These are phyloP conservation scores for Prolemur simus DNA, from an alignment of 2,113 vertebrate species.

Conservation along the genomic window DNA sequence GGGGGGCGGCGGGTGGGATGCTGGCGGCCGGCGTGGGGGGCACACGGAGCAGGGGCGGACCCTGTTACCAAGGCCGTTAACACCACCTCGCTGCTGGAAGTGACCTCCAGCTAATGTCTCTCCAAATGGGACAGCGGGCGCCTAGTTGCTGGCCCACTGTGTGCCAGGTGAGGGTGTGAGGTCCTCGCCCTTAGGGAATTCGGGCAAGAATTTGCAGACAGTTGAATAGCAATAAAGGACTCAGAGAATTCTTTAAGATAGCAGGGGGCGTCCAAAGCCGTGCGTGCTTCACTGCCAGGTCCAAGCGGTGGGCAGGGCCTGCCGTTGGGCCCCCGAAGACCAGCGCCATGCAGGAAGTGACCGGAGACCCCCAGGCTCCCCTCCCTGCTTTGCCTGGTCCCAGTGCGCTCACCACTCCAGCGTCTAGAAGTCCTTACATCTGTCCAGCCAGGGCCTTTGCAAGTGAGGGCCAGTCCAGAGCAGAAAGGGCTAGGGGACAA, in stretches of 20 bases:
- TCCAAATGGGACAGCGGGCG: neutral
- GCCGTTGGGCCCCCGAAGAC: accelerated
- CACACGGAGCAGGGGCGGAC: no score
- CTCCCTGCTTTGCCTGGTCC: no score
- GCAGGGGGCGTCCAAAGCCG: accelerated
- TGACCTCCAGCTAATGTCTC: neutral
- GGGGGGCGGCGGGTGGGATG: no score
- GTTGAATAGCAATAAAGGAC: no score
- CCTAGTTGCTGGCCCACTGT: neutral
- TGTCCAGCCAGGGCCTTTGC: neutral
- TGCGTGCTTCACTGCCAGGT: accelerated
- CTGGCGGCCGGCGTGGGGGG: neutral
- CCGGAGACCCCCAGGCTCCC: neutral
- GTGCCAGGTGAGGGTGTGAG: no score
- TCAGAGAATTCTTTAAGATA: accelerated
- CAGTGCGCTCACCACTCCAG: no score
- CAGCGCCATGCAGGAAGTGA: neutral
- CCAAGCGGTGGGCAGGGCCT: accelerated
- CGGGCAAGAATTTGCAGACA: neutral
- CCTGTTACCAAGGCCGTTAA: neutral
- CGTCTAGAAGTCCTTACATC: neutral
- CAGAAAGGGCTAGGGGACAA: no score
- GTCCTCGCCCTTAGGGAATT: neutral
- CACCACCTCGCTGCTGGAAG: neutral
- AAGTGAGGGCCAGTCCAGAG: neutral